Percentiles rank a stretch among this genome's conserved stretches.
Evolutionary conservation across 2,888 invertebrate genomes (phyloP).

Genomic region (Junonia oenone): DNA sequence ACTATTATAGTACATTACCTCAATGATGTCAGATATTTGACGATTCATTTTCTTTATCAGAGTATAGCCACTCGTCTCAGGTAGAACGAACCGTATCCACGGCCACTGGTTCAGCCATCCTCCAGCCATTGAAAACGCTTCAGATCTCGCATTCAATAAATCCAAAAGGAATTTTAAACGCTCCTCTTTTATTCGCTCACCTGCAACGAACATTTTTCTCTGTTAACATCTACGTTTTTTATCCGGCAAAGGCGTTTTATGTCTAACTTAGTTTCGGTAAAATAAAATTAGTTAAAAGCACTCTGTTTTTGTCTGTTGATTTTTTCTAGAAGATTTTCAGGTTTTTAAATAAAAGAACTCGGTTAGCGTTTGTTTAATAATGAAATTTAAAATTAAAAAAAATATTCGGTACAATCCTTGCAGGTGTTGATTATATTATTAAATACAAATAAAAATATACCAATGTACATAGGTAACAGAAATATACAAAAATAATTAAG

Average conservation of each 20-base stretch:
- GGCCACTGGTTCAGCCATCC: constrained; percentile 85
- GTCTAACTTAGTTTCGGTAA: background rate
- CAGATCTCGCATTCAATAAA: constrained; percentile 49
- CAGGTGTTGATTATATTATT: too few species aligned
- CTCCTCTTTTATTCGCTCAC: constrained; percentile 80
- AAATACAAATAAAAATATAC: too few species aligned
- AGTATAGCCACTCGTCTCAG: constrained; percentile 81
- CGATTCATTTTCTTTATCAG: constrained; percentile 68
- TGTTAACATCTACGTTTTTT: background rate
- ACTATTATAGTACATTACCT: constrained; percentile 16
- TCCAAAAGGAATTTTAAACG: constrained; percentile 55
- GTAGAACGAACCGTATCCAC: constrained; percentile 82
- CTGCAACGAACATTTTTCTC: constrained; percentile 35
- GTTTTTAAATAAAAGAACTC: too few species aligned
- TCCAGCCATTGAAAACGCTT: constrained; percentile 82
- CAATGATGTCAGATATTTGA: constrained; percentile 77
- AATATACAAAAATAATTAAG: too few species aligned
- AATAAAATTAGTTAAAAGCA: background rate
- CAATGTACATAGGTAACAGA: too few species aligned
- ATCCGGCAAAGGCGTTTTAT: background rate
- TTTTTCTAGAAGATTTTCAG: background rate
- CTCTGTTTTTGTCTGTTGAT: background rate
- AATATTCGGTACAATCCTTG: too few species aligned
- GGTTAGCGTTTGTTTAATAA: too few species aligned
- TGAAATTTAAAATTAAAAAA: too few species aligned